Evolutionary conservation across 2,888 invertebrate species (phyloP).

Genomic region (Agrochola litura): DNA sequence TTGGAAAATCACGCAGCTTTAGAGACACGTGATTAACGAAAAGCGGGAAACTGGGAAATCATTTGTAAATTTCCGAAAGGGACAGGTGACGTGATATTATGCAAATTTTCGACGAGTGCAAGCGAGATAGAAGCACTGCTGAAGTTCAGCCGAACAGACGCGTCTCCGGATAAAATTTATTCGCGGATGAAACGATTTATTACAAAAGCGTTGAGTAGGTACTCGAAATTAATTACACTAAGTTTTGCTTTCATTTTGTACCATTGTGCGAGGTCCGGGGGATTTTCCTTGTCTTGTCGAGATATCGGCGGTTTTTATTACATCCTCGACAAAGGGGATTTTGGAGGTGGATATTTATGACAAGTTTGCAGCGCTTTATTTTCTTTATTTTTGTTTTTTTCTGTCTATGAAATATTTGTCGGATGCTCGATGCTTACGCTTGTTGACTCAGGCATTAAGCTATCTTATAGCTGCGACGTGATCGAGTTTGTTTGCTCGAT

Average conservation of each 20-base stretch:
- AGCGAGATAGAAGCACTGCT: conserved; percentile 78
- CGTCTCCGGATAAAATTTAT: conserved; percentile 86
- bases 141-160: conserved; percentile 80
- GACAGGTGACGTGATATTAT: conserved; percentile 88
- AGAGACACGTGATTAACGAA: conserved; percentile 88
- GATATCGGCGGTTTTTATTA: conserved; percentile 78
- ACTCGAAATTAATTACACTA: conserved; percentile 89
- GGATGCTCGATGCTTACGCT: conserved; percentile 69
- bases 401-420: conserved; percentile 69
- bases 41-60: conserved; percentile 89
- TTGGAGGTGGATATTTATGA: conserved; percentile 77
- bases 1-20: conserved; percentile 66
- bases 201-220: conserved; percentile 90
- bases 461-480: conserved; percentile 72
- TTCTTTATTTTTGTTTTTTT: conserved; percentile 71
- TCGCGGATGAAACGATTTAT: conserved; percentile 90
- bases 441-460: conserved; percentile 67
- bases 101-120: conserved; percentile 79
- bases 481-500: conserved; percentile 63
- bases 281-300: conserved; percentile 80
- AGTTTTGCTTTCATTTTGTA: conserved; percentile 86
- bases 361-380: conserved; percentile 73
- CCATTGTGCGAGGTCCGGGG: conserved; percentile 77
- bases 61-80: conserved; percentile 88
- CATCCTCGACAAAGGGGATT: conserved; percentile 72